Base-by-base conservation (phyloP, 2,888 invertebrate species). In the Oscheius myriophilus region DNA sequence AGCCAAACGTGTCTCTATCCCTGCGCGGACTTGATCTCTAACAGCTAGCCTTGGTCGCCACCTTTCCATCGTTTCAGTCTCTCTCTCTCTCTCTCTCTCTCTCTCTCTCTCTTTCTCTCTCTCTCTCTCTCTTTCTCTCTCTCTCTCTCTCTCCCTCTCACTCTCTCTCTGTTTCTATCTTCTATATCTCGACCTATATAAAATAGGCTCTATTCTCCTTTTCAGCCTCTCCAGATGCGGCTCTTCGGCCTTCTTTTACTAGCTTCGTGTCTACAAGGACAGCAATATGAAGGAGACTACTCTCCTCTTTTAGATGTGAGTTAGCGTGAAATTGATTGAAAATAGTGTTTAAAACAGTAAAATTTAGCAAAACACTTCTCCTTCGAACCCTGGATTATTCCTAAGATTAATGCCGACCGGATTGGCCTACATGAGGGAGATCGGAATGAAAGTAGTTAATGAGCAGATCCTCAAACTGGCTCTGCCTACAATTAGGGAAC, bases 361-460 rank as follows among this genome's bases (percentile, higher is more conserved):
- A 43, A 69, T 81, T 70, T 69, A 85, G 85, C 85, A 85, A 74
- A 84, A 85, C 62, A 84, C 84, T 23, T 81, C 83, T 51, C 79
- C 81, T 3, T 69, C 73, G 42, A 85, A 85, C 74, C 80, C 85
- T n/a, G 85, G 85, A 4, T 81, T 85, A 53, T 82, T 78, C 51
- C 69, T 85, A 16, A 68, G 85, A 57, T 71, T 85, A 42, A 86
- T 86, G 85, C 85, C 85, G 33, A 85, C 85, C 23, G 85, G 85
- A 26, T 73, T 85, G 54, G 85, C 85, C 14, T 85, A 86, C 69
- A 67, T 85, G 72, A 68, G 85, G 52, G 85, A 85, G 70, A 80
- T 85, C 42, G 85, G 85, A n/a, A 86, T 85, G 80, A 85, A 85
- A 72, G 83, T 83, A 33, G 83, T 85, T 16, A 85, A 86, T 64